phyloP scores from a whole-genome alignment of 30 jellyfish, hydroid and myxozoan species.

The Clytia hemisphaerica region DNA sequence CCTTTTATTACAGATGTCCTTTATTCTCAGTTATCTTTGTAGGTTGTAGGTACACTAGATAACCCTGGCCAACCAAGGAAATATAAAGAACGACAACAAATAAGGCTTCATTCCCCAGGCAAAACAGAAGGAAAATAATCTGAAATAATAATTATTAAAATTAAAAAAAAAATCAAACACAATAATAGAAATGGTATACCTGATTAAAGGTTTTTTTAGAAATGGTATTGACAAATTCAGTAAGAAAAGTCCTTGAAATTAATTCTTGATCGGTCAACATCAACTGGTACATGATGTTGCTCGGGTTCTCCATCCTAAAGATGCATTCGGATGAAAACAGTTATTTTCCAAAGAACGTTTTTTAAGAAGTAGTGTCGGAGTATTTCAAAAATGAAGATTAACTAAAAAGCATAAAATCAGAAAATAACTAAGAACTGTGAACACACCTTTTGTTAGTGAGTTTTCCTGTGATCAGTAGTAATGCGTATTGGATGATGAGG shows the following conservation, averaged over 20 bases:
- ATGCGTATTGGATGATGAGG: conserved; percentile 31
- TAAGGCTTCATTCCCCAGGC: conserved; percentile 10
- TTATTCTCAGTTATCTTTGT: too few relatives aligned
- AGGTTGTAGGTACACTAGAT: too few relatives aligned
- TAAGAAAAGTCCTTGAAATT: conserved; percentile 59
- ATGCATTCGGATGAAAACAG: neutral
- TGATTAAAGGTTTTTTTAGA: conserved; percentile 23
- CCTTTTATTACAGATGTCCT: too few relatives aligned
- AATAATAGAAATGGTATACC: neutral
- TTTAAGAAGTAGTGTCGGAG: too few relatives aligned
- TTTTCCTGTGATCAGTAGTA: conserved; percentile 48
- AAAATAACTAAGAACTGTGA: neutral
- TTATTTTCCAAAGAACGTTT: too few relatives aligned
- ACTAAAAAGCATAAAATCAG: too few relatives aligned
- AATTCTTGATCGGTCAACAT: conserved; percentile 50
- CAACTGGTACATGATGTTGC: conserved; percentile 35
- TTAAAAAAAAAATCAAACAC: neutral
- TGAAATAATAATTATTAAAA: neutral
- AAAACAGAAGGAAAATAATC: neutral
- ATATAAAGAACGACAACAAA: neutral
- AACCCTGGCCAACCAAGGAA: too few relatives aligned
- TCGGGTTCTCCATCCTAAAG: conserved; percentile 33
- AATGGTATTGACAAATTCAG: conserved; percentile 35
- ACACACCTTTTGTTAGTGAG: conserved; percentile 46
- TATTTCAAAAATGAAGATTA: too few relatives aligned